A percentile compares a stretch with the other conserved stretches of the same genome.
Evolutionary conservation across 2,113 vertebrate species (phyloP).

Genomic region (Chaetorhynchus papuensis): DNA sequence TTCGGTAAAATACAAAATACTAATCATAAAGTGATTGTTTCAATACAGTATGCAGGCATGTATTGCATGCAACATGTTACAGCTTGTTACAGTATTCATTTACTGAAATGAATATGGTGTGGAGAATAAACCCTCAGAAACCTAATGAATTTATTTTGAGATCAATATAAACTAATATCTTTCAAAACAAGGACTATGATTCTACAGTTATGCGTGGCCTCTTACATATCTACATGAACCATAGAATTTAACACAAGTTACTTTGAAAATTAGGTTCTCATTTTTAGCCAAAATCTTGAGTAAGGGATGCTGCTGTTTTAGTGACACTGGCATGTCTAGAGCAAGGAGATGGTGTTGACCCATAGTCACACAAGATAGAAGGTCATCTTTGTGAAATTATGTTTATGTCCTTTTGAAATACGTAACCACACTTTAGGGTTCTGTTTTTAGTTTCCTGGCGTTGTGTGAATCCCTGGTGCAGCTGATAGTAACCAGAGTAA

Average conservation of each 20-base stretch:
- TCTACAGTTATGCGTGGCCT: not conserved
- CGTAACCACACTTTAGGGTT: fast-evolving
- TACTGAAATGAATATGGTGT: not conserved
- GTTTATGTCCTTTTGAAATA: not conserved
- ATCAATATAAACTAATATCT: not conserved
- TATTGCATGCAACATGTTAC: not conserved
- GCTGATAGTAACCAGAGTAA: not conserved
- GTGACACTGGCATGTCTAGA: not conserved
- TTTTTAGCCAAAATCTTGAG: not conserved
- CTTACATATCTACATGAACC: not conserved
- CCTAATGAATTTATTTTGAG: not conserved
- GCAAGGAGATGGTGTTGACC: not conserved
- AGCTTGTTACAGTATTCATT: too few relatives aligned
- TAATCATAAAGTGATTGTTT: not conserved
- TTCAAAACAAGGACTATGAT: not conserved
- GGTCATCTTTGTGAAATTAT: not conserved
- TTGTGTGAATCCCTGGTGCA: not conserved
- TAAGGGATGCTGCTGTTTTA: not conserved
- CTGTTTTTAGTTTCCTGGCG: not conserved
- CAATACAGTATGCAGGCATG: not conserved
- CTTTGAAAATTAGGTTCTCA: not conserved
- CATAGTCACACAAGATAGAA: not conserved
- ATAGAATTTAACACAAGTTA: not conserved
- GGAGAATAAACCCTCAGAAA: not conserved
- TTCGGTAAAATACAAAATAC: not conserved